Conservation (phyloP, 2,113 vertebrate species). For the Corydoras maculifer region DNA sequence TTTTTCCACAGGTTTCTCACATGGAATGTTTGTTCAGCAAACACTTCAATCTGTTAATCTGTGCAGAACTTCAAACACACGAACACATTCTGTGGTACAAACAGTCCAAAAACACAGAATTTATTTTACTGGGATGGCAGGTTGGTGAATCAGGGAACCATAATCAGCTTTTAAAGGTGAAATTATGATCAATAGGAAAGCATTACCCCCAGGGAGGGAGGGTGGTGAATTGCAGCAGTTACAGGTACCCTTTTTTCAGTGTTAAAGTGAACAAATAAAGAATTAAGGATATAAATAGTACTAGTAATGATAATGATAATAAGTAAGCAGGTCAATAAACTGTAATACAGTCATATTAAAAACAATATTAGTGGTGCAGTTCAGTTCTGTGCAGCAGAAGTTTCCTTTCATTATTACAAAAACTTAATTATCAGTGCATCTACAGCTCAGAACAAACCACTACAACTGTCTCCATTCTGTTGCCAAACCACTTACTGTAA, state of each 20-base stretch:
- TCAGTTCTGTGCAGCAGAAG: constrained; percentile 39
- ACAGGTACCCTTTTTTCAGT: too few relatives aligned
- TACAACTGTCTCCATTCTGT: neutral
- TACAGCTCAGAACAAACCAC: constrained; percentile 5
- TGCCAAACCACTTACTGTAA: neutral
- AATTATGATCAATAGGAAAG: constrained; percentile 7
- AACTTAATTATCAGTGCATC: constrained; percentile 10
- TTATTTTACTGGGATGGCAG: constrained; percentile 31
- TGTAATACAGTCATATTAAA: too few relatives aligned
- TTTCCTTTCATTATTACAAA: constrained; percentile 13
- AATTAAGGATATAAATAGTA: too few relatives aligned
- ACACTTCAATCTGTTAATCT: constrained; percentile 17
- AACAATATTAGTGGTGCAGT: constrained; percentile 5
- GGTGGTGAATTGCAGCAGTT: neutral
- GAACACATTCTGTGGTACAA: constrained; percentile 35
- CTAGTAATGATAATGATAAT: too few relatives aligned
- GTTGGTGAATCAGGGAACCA: neutral
- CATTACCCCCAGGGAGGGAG: neutral
- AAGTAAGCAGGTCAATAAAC: too few relatives aligned
- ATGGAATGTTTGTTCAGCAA: constrained; percentile 21
- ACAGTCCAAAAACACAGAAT: constrained; percentile 9
- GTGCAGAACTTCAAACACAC: constrained; percentile 1
- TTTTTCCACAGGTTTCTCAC: constrained; percentile 19
- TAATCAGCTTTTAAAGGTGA: constrained; percentile 9
- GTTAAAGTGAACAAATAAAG: too few relatives aligned